A percentile compares a stretch with the other conserved stretches of the same genome.
Evolutionary conservation across 1,140 invertebrate genomes (phyloP).

Genomic region (Drosophila orosa): DNA sequence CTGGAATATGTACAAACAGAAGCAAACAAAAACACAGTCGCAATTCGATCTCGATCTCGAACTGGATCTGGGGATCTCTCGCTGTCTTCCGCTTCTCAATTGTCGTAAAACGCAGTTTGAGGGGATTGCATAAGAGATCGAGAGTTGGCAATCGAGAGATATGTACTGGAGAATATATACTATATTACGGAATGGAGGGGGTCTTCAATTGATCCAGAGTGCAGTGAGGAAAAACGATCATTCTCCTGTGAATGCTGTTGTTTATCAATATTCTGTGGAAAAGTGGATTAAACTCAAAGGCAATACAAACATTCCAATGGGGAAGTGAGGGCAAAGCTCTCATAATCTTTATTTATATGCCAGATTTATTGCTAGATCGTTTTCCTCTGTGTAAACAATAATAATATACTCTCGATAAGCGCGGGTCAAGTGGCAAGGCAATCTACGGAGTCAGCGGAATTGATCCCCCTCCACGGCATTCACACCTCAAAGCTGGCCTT

Average conservation of each 20-base stretch:
- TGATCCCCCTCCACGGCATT: constrained; percentile 2
- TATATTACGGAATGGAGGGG: background rate
- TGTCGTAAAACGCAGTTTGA: constrained; percentile 38
- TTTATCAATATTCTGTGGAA: background rate
- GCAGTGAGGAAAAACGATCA: background rate
- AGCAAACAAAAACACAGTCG: constrained; percentile 26
- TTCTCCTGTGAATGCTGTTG: too few species aligned
- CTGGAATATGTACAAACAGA: constrained; percentile 24
- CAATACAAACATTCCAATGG: background rate
- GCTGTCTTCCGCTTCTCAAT: constrained; percentile 48
- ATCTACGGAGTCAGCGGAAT: constrained; percentile 3
- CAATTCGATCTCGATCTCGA: constrained; percentile 49
- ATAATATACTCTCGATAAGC: constrained; percentile 2
- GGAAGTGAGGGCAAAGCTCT: background rate
- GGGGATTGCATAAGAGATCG: constrained; percentile 35
- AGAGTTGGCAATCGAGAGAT: constrained; percentile 19
- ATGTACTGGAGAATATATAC: background rate
- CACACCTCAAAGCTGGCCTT: constrained; percentile 2
- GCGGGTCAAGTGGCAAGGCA: constrained; percentile 32
- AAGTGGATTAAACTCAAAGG: background rate
- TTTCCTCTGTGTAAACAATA: constrained; percentile 8
- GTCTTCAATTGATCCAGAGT: constrained; percentile 6
- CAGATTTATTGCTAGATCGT: background rate
- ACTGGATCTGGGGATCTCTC: constrained; percentile 21
- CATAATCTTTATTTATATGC: background rate